Conservation (phyloP, 2,888 invertebrate genomes). For the Tetanocera ferruginea region DNA sequence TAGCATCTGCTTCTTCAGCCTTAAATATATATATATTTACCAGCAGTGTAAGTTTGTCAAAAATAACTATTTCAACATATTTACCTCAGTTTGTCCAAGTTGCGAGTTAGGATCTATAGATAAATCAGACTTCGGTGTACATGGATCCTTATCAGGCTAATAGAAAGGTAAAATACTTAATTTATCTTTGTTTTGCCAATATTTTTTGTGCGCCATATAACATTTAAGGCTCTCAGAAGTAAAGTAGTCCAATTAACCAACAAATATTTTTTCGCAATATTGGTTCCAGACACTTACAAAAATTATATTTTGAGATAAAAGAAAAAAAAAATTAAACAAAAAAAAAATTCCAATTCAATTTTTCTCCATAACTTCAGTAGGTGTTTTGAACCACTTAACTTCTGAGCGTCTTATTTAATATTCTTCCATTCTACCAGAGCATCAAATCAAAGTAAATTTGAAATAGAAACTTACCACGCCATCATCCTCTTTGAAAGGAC, state of each 20-base stretch:
- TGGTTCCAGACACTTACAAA: neutral
- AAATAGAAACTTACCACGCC: too few relatives aligned
- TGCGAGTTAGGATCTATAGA: neutral
- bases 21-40: neutral
- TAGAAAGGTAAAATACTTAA: neutral
- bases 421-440: too few relatives aligned
- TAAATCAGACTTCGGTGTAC: neutral
- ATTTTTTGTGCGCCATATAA: neutral
- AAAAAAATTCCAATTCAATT: too few relatives aligned
- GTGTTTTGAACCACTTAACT: too few relatives aligned
- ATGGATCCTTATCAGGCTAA: neutral
- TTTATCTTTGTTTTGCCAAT: neutral
- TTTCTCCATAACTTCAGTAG: too few relatives aligned
- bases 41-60: too few relatives aligned
- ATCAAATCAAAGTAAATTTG: too few relatives aligned
- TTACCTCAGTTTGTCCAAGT: neutral
- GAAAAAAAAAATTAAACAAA: neutral
- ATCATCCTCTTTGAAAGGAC: too few relatives aligned
- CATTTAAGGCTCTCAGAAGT: too few relatives aligned
- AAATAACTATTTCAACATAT: neutral
- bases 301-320: neutral
- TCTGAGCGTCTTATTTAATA: too few relatives aligned
- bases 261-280: neutral
- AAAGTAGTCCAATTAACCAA: too few relatives aligned
- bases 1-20: neutral